A percentile compares a stretch with the other conserved stretches of the same genome.
These are phyloP conservation scores for Sitobion miscanthi DNA, from an alignment of 1,140 invertebrate species.

Conservation along the genomic window DNA sequence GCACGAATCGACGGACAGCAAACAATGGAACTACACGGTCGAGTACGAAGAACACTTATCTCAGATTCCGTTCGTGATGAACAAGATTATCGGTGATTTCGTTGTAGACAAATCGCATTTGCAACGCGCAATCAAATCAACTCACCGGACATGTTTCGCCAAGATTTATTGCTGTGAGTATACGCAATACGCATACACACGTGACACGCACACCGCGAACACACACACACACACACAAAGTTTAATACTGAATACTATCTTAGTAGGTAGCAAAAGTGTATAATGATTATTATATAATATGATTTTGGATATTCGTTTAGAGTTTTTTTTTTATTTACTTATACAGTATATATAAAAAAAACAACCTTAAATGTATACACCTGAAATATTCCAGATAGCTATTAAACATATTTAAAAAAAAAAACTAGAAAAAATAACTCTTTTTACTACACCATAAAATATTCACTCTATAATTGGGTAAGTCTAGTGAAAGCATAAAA, in stretches of 20 bases:
- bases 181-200: neutral
- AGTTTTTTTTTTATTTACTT: too few species aligned
- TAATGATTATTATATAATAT: too few species aligned
- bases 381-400: neutral
- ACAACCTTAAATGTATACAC: neutral
- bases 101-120: conserved; percentile 65
- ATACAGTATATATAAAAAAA: too few species aligned
- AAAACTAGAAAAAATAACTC: neutral
- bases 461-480: neutral
- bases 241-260: too few species aligned
- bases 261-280: too few species aligned
- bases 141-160: conserved; percentile 70
- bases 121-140: conserved; percentile 68
- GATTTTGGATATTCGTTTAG: too few species aligned
- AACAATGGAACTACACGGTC: conserved; percentile 75
- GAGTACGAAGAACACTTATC: conserved; percentile 72
- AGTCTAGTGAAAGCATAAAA: neutral
- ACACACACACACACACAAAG: too few species aligned
- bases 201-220: too few species aligned
- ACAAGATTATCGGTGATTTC: conserved; percentile 68
- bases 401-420: neutral
- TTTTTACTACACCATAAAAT: neutral
- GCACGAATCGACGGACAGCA: conserved; percentile 70
- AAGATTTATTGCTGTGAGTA: conserved; percentile 70
- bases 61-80: conserved; percentile 70